Evolutionary conservation across 1,140 invertebrate genomes (phyloP).

Genomic region (Dendrolimus punctatus): DNA sequence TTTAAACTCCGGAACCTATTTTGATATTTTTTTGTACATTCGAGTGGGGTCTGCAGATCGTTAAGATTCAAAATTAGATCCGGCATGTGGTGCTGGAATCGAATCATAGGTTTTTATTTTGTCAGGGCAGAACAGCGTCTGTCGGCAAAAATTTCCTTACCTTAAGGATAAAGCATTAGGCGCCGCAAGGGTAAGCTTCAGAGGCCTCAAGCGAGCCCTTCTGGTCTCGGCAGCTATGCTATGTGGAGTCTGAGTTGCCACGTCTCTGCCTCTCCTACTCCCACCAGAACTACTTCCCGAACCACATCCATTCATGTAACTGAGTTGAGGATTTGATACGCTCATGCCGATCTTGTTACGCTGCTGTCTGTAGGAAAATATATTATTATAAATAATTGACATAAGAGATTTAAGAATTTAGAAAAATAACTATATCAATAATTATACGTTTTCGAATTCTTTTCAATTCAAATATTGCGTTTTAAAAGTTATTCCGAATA

Average conservation of each 20-base stretch:
- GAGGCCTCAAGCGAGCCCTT: conserved; percentile 75
- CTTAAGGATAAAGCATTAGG: conserved; percentile 74
- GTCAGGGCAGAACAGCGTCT: no score
- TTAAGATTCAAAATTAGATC: no score
- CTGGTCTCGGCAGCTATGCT: conserved; percentile 78
- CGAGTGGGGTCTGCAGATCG: no score
- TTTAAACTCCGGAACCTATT: no score
- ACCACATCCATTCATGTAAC: conserved; percentile 73
- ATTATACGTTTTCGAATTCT: no score
- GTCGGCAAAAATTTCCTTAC: conserved; percentile 45
- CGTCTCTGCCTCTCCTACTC: conserved; percentile 66
- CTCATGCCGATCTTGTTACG: conserved; percentile 62
- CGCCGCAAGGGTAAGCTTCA: conserved; percentile 77
- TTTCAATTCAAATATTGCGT: no score
- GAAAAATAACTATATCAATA: background rate
- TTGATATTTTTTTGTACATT: no score
- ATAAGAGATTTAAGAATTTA: no score
- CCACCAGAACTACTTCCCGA: conserved; percentile 25
- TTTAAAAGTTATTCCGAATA: no score
- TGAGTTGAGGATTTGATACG: conserved; percentile 73
- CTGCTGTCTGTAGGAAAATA: conserved; percentile 26
- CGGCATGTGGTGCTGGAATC: no score
- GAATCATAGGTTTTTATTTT: no score
- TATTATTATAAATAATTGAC: no score
- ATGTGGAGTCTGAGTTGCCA: conserved; percentile 79